These are phyloP conservation scores for Cirrhinus molitorella DNA, from an alignment of 2,797 vertebrate species.

Conservation along the genomic window DNA sequence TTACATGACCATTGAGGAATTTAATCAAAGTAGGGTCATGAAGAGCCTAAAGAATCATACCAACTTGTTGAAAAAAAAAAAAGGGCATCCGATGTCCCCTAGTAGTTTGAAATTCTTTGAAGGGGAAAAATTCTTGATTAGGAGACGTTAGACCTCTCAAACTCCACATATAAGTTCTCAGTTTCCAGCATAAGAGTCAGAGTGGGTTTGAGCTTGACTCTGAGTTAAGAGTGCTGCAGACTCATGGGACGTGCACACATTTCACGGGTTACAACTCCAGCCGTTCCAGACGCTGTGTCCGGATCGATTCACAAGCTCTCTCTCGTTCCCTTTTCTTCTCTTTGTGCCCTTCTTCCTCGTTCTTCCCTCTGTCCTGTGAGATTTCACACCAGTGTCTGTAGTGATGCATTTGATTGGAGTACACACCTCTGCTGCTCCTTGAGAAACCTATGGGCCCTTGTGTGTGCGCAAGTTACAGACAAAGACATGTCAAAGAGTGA, in stretches of 20 bases:
- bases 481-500: conserved; percentile 16
- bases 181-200: conserved; percentile 14
- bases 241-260: conserved; percentile 69
- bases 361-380: conserved; percentile 56
- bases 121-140: neutral
- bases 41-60: too few relatives aligned
- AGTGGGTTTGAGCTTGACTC: conserved; percentile 41
- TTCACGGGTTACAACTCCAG: conserved; percentile 77
- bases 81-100: too few relatives aligned
- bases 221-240: conserved; percentile 60
- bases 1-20: too few relatives aligned
- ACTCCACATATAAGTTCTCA: neutral
- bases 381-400: conserved; percentile 72
- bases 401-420: conserved; percentile 80
- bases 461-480: conserved; percentile 1
- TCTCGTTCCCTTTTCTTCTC: conserved; percentile 22
- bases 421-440: conserved; percentile 69
- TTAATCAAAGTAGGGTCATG: too few relatives aligned
- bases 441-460: conserved; percentile 53
- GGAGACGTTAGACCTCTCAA: neutral
- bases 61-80: too few relatives aligned
- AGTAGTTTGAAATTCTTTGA: neutral
- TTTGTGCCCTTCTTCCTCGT: conserved; percentile 41
- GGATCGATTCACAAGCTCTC: conserved; percentile 69
- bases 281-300: conserved; percentile 60